These are phyloP conservation scores for Antidorcas marsupialis DNA, from an alignment of 2,113 vertebrate genomes.

Conservation along the genomic window DNA sequence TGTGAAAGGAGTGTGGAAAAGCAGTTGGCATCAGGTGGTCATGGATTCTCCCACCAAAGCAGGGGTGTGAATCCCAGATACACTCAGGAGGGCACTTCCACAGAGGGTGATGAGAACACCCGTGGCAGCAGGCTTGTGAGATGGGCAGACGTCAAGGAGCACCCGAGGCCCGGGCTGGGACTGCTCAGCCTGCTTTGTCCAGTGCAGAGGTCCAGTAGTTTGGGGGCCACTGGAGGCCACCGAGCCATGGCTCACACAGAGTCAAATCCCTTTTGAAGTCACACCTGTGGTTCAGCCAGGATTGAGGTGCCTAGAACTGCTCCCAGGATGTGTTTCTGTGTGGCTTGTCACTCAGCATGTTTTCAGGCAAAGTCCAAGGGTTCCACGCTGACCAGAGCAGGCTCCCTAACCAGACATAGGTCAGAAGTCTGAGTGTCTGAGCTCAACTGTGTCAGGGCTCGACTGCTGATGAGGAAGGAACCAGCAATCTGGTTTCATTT, in stretches of 20 bases:
- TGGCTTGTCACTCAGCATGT: neutral
- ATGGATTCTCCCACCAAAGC: neutral
- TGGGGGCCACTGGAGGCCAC: neutral
- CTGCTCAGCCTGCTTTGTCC: neutral
- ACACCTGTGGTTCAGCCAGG: neutral
- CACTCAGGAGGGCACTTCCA: neutral
- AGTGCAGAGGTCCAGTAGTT: neutral
- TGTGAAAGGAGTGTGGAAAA: neutral
- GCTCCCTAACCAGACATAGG: neutral
- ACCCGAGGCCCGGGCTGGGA: fast-evolving
- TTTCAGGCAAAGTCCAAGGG: neutral
- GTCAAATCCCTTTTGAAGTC: neutral
- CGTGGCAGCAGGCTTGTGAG: neutral
- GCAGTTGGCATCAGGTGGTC: neutral
- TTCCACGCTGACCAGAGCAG: neutral
- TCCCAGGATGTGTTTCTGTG: neutral
- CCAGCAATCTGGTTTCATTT: neutral
- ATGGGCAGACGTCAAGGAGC: neutral
- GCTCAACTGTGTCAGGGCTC: neutral
- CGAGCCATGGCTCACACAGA: neutral
- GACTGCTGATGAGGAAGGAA: neutral
- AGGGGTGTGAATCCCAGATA: neutral
- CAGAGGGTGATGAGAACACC: neutral
- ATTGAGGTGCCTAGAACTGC: neutral
- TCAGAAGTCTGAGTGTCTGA: neutral